Conservation (phyloP, 2,113 vertebrate genomes). For the Ahaetulla prasina region DNA sequence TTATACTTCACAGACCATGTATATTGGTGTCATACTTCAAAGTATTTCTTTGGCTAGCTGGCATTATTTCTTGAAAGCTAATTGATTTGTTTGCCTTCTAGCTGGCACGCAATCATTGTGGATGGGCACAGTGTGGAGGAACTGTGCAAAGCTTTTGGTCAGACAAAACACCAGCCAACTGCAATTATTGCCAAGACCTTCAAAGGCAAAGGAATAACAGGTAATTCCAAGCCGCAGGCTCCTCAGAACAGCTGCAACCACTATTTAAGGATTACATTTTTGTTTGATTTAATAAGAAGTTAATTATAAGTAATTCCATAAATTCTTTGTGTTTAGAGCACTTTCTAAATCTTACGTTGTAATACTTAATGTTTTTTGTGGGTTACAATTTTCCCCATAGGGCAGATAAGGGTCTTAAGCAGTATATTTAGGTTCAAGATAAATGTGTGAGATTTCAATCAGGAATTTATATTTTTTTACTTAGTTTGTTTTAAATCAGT, state of each 20-base stretch:
- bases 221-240: slow-evolving; percentile 57
- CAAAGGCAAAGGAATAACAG: slow-evolving; percentile 92
- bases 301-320: not conserved
- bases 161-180: slow-evolving; percentile 87
- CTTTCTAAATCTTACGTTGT: not conserved
- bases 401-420: not conserved
- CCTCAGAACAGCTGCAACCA: not conserved
- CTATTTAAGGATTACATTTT: not conserved
- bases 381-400: not conserved
- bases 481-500: not conserved
- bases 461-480: not conserved
- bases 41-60: not conserved
- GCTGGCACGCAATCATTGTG: slow-evolving; percentile 88
- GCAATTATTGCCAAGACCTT: slow-evolving; percentile 93
- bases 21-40: not conserved
- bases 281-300: not conserved
- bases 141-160: slow-evolving; percentile 90
- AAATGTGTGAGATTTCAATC: not conserved
- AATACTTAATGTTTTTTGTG: not conserved
- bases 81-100: slow-evolving; percentile 64
- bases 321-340: not conserved
- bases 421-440: not conserved
- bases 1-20: not conserved
- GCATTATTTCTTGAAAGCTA: slow-evolving; percentile 40
- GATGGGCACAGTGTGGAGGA: slow-evolving; percentile 96